These are phyloP conservation scores for Montipora sp. DNA, from an alignment of 64 coral and sea anemone genomes.

Conservation along the genomic window DNA sequence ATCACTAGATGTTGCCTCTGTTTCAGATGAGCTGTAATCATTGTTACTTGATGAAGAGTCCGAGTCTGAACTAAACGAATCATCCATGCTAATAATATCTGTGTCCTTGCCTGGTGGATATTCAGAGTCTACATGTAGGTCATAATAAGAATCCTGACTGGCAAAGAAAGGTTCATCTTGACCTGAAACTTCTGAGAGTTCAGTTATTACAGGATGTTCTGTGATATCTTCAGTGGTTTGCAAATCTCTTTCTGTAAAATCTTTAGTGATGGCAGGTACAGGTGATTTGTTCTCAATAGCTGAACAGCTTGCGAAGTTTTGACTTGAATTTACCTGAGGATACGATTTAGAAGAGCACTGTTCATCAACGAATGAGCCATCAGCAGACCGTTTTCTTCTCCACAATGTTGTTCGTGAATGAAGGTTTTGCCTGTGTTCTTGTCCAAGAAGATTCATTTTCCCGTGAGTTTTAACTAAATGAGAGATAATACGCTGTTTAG, in stretches of 20 bases:
- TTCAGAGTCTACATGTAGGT: background rate
- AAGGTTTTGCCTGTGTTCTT: background rate
- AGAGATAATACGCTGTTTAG: conserved; percentile 4
- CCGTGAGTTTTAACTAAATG: conserved; percentile 39
- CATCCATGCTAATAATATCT: background rate
- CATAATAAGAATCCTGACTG: conserved; percentile 1
- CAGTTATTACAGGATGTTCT: background rate
- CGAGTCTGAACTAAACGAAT: background rate
- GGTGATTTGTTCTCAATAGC: background rate
- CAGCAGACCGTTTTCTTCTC: background rate
- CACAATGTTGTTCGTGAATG: background rate
- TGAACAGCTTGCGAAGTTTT: background rate
- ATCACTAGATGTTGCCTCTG: conserved; percentile 5
- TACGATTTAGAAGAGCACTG: background rate
- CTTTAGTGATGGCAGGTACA: background rate
- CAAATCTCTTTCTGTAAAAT: background rate
- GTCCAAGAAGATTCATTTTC: background rate
- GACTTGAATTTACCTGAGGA: background rate
- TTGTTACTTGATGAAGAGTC: conserved; percentile 7
- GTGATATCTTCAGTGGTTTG: background rate
- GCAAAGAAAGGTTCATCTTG: background rate
- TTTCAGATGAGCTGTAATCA: conserved; percentile 30
- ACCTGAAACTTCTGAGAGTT: background rate
- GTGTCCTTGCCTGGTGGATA: background rate
- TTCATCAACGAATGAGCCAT: background rate